Evolutionary conservation across 2,113 vertebrate species (phyloP), one percentile per base, ranked within the genome.

Genomic region (Sceloporus tristichus): DNA sequence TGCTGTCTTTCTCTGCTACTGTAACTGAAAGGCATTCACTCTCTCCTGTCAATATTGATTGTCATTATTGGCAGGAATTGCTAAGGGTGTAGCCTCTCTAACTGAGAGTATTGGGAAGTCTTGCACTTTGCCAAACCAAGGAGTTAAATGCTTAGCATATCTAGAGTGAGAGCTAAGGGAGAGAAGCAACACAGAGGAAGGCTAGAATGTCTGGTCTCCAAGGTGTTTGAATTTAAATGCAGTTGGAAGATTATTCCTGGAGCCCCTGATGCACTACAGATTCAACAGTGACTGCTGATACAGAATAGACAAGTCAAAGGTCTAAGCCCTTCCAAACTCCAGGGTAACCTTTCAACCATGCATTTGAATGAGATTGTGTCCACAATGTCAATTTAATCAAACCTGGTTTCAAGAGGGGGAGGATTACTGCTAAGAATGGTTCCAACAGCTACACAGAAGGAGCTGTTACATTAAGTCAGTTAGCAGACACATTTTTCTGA

Each of bases 171-270:
- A 27, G 19, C 0, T 4, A 54, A 48, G 19, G 25, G 79, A 84
- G 6, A 0, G 1, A 71, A 79, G 66, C 79, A 85, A 40, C 0
- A 0, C 78, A 82, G 85, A 25, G 66, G 74, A 90, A 82, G 89
- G 73, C 87, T 85, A 73, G 82, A 88, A 65, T 73, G 77, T 81
- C 89, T 85, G 81, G 82, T 70, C 40, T 90, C 89, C 56, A 68
- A 82, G 40, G 34, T 25, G 3, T 1, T 66, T 54, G 74, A 82
- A 82, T 86, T 82, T 86, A 79, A 90, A 90, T 90, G 79, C 73
- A 78, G 23, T 42, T 90, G 73, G 18, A 29, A 71, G 66, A 78
- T 18, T 74, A 34, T 65, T 73, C 77, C 75, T 18, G 0, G 0
- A 84, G 53, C 87, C 74, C 86, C 81, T 40, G 77, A 38, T 81